Conservation (phyloP, 2,888 invertebrate species). For the Anthophora plumipes region DNA sequence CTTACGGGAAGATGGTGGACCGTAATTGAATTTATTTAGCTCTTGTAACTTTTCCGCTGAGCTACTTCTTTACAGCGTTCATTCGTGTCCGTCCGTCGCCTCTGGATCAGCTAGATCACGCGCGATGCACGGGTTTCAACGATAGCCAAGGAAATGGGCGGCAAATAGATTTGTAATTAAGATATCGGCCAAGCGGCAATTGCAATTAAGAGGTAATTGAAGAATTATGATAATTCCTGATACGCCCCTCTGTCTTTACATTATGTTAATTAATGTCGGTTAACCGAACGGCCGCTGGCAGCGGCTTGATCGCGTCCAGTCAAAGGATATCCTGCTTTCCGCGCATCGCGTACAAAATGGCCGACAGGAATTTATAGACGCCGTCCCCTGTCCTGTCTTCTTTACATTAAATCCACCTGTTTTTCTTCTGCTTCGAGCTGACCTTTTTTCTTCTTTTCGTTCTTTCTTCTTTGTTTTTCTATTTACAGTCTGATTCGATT, state of each 20-base stretch:
- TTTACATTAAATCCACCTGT: not conserved
- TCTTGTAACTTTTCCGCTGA: conserved; percentile 13
- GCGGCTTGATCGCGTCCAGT: conserved; percentile 7
- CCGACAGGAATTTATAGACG: conserved; percentile 13
- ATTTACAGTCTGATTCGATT: conserved; percentile 5
- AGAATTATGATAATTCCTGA: conserved; percentile 52
- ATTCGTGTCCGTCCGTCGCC: not conserved
- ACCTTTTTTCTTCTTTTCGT: no score
- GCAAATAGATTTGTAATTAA: conserved; percentile 41
- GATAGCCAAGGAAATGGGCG: conserved; percentile 40
- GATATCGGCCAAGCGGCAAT: conserved; percentile 32
- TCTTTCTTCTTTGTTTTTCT: no score
- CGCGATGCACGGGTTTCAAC: not conserved
- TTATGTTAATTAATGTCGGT: conserved; percentile 50
- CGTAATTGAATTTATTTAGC: conserved; percentile 35
- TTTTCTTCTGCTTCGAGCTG: not conserved
- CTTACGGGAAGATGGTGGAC: not conserved
- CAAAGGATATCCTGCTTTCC: conserved; percentile 39
- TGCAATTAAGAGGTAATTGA: conserved; percentile 54
- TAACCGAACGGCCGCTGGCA: conserved; percentile 2
- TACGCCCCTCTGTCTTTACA: conserved; percentile 46
- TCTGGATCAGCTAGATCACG: conserved; percentile 6
- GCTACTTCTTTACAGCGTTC: not conserved
- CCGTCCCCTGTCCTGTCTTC: not conserved
- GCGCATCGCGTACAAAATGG: not conserved